These are phyloP conservation scores for Poeciliopsis gracilis DNA, from an alignment of 2,797 vertebrate species.

Conservation along the genomic window DNA sequence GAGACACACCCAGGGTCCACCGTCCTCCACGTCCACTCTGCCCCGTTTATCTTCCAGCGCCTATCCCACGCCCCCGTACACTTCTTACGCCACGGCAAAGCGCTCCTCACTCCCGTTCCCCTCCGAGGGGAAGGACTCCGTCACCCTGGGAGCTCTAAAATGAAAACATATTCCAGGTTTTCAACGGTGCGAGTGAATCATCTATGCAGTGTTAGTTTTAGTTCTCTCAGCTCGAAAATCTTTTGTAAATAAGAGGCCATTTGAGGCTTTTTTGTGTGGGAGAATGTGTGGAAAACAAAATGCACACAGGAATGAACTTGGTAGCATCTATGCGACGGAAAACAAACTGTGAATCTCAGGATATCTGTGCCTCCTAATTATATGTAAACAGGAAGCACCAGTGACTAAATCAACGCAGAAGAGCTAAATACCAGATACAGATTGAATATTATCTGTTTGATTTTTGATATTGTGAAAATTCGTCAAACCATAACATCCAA, in stretches of 20 bases:
- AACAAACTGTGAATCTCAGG: constrained; percentile 65
- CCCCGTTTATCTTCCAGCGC: constrained; percentile 77
- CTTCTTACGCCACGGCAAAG: constrained; percentile 81
- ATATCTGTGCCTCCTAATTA: constrained; percentile 60
- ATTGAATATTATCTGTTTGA: constrained; percentile 51
- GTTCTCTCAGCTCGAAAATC: constrained; percentile 55
- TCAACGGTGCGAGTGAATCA: constrained; percentile 62
- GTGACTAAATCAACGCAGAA: constrained; percentile 43
- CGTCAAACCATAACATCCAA: constrained; percentile 45
- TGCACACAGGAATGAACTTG: constrained; percentile 28
- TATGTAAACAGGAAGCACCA: constrained; percentile 46
- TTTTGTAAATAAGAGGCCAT: constrained; percentile 63
- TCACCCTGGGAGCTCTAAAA: constrained; percentile 65
- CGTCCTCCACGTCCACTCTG: constrained; percentile 78
- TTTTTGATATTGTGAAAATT: constrained; percentile 71
- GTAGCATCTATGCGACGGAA: constrained; percentile 44
- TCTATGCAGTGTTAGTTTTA: constrained; percentile 71
- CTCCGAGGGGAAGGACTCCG: constrained; percentile 85
- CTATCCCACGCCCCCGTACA: constrained; percentile 69
- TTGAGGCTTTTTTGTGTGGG: constrained; percentile 50
- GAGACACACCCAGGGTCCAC: constrained; percentile 83
- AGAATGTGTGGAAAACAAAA: constrained; percentile 39
- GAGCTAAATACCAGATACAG: constrained; percentile 49
- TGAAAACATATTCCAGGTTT: constrained; percentile 41
- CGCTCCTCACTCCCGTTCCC: constrained; percentile 86